Percentiles rank a stretch among this genome's conserved stretches.
phyloP scores from a whole-genome alignment of 2,797 vertebrate species.

The Xiphorhynchus erythropygius region DNA sequence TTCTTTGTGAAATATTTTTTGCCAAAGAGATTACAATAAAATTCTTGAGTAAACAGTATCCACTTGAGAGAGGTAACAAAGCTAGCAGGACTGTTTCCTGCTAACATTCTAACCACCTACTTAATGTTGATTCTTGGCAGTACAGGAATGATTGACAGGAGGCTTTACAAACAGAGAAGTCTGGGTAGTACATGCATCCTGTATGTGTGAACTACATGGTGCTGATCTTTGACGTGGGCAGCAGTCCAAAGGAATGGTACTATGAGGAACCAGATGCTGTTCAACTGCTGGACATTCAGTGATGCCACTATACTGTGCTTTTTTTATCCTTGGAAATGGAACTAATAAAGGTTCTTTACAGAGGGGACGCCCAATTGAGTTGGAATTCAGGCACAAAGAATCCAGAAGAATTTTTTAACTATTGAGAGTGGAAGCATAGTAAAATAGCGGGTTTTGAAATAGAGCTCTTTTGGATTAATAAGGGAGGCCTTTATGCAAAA shows the following conservation, averaged over 20 bases:
- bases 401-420: background rate
- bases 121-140: background rate
- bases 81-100: background rate
- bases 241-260: background rate
- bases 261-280: background rate
- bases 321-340: background rate
- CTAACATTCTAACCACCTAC: background rate
- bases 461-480: background rate
- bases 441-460: background rate
- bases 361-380: background rate
- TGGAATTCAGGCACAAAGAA: background rate
- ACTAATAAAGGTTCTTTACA: background rate
- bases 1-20: background rate
- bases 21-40: background rate
- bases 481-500: slow-evolving; percentile 6
- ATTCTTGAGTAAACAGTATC: background rate
- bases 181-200: background rate
- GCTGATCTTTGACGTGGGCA: background rate
- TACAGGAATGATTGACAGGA: background rate
- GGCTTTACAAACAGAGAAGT: background rate
- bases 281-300: background rate
- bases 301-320: background rate
- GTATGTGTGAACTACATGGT: background rate
- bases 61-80: background rate
- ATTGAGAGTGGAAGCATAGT: background rate